Base-by-base conservation (phyloP, 2,797 vertebrate genomes). In the Champsocephalus gunnari region DNA sequence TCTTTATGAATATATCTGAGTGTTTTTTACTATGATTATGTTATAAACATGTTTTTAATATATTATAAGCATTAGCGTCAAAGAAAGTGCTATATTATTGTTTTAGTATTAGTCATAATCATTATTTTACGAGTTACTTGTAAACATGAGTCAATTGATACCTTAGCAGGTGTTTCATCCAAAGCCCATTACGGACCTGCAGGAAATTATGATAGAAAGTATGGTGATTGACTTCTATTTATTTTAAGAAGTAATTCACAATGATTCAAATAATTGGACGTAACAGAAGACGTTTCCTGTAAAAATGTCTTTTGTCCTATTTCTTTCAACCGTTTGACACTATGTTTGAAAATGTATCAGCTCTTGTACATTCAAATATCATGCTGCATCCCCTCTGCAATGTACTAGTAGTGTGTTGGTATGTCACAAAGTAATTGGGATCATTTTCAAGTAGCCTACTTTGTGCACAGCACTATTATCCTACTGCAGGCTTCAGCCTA, bases 121-220 rank as follows among this genome's bases (percentile, higher is more conserved):
- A 5, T 41, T 51, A 11, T 53, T 65, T 14, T 41, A 21, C 7
- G 13, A 43, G 6, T 24, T 41, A 21, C 38, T 67, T 61, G 8
- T 58, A 28, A 2, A 56, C 12, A 56, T 55, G 32, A 13, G 12
- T 16, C 1, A 47, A 53, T 38, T 64, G 7, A 21, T 38, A 57
- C 17, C 2, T 34, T 70, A 75, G 59, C 71, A 53, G 50, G 54
- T 71, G 78, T 55, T 63, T 54, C 10, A 72, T 14, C 50, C 54
- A 80, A 62, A 82, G 66, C 74, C 61, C 78, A 69, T 83, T 75
- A 80, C 8, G 71, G 68, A 75, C 61, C 77, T 74, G 34, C 5
- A 11, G 41, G 43, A 71, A 72, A 77, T 70, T 75, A 71, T 77
- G 71, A 66, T 63, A 84, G 41, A 71, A 17, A 21, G 9, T 32